A percentile compares a stretch with the other conserved stretches of the same genome.
These are phyloP conservation scores for Sprattus sprattus DNA, from an alignment of 2,113 vertebrate genomes.

Conservation along the genomic window DNA sequence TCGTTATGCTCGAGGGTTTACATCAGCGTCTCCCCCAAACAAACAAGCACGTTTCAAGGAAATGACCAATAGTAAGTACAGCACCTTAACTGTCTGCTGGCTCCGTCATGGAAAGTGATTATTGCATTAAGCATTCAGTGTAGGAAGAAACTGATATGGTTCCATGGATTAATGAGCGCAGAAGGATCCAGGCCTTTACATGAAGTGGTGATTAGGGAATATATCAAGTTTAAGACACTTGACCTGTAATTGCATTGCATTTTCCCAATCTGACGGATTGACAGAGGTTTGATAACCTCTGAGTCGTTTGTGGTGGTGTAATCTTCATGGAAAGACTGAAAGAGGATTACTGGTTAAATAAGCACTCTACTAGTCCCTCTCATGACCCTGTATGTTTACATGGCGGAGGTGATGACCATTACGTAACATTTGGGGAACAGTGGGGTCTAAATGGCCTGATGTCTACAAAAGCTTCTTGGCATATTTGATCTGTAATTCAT, in stretches of 20 bases:
- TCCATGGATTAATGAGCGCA: background rate
- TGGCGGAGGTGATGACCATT: background rate
- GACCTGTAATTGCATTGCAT: background rate
- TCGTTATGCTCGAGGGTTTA: background rate
- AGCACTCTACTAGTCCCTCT: background rate
- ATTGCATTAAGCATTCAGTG: background rate
- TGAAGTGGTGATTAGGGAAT: background rate
- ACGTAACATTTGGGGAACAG: background rate
- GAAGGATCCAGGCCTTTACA: background rate
- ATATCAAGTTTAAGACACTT: background rate
- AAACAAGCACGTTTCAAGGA: background rate
- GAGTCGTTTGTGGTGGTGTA: background rate
- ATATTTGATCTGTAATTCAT: background rate
- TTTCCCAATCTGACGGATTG: background rate
- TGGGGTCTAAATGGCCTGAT: background rate
- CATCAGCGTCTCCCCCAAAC: background rate
- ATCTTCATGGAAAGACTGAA: background rate
- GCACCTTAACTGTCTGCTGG: background rate
- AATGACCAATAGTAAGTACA: background rate
- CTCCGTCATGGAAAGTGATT: background rate
- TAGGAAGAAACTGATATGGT: background rate
- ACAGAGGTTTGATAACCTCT: background rate
- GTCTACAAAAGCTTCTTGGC: background rate
- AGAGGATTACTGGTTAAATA: slow-evolving; percentile 16
- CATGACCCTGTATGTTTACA: background rate